These are phyloP conservation scores for Perca fluviatilis DNA, from an alignment of 2,113 vertebrate species.

Conservation along the genomic window DNA sequence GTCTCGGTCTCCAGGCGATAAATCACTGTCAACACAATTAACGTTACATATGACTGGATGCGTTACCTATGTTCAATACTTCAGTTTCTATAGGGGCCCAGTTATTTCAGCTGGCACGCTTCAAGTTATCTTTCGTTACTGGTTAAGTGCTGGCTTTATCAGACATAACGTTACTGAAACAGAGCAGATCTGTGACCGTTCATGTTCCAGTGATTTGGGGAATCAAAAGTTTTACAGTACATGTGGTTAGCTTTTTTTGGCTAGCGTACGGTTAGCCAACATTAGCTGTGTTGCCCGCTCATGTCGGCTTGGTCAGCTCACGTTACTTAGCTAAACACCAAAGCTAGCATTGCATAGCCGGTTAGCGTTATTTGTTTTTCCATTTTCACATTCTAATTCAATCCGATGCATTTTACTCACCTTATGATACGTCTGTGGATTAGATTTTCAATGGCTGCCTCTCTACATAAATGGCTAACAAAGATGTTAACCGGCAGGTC, in stretches of 20 bases:
- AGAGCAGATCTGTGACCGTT: background rate
- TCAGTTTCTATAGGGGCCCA: background rate
- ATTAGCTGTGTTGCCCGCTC: constrained; percentile 35
- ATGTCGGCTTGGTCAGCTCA: constrained; percentile 2
- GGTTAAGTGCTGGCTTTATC: background rate
- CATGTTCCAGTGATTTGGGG: background rate
- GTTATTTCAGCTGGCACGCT: background rate
- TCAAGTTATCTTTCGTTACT: background rate
- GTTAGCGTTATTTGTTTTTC: background rate
- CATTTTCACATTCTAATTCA: background rate
- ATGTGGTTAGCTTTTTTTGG: constrained; percentile 12
- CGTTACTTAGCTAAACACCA: background rate
- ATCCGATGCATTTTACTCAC: constrained; percentile 42
- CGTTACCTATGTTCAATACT: background rate
- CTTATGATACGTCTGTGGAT: background rate
- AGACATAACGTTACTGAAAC: background rate
- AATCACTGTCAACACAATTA: background rate
- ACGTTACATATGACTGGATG: no score
- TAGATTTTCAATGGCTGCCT: background rate
- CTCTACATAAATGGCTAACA: constrained; percentile 25
- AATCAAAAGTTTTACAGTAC: background rate
- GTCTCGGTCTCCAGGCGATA: background rate
- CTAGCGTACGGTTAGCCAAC: constrained; percentile 31
- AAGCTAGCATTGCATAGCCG: constrained; percentile 12
- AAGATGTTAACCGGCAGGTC: background rate